phyloP scores from a whole-genome alignment of 2,113 vertebrate species.

The Sakesphorus luctuosus region DNA sequence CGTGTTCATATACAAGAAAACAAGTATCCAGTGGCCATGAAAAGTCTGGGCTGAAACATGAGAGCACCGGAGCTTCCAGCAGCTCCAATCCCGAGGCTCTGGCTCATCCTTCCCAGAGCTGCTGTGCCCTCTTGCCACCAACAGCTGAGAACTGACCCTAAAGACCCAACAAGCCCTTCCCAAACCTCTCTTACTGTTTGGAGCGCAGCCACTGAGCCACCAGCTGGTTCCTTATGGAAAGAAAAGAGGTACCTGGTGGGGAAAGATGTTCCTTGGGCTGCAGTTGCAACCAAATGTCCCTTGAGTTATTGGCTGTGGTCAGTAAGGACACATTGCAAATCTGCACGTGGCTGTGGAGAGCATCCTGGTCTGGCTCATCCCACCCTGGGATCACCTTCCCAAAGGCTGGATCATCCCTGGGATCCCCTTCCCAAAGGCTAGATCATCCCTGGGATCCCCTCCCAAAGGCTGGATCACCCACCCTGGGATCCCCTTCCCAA shows the following conservation, averaged over 20 bases:
- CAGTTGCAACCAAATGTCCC: neutral
- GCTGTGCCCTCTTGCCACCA: neutral
- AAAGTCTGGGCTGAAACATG: slow-evolving; percentile 45
- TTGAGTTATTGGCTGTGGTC: neutral
- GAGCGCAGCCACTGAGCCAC: neutral
- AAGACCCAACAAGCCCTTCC: neutral
- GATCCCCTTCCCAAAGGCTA: rapidly evolving
- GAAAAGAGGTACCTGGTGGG: neutral
- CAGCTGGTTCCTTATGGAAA: neutral
- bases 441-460: no score
- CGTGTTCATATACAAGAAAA: neutral
- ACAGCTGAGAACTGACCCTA: neutral
- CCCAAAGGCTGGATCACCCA: neutral
- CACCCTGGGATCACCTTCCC: neutral
- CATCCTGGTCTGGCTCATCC: neutral
- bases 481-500: neutral
- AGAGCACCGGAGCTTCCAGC: slow-evolving; percentile 3
- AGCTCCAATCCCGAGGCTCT: neutral
- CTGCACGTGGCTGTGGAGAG: neutral
- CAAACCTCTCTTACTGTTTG: neutral
- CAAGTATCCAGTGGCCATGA: slow-evolving; percentile 59
- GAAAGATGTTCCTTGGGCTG: neutral
- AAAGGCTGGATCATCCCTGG: neutral
- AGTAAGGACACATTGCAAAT: neutral
- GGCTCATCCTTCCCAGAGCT: neutral